phyloP scores from a whole-genome alignment of 2,113 vertebrate genomes.

The Rhipidura dahli region DNA sequence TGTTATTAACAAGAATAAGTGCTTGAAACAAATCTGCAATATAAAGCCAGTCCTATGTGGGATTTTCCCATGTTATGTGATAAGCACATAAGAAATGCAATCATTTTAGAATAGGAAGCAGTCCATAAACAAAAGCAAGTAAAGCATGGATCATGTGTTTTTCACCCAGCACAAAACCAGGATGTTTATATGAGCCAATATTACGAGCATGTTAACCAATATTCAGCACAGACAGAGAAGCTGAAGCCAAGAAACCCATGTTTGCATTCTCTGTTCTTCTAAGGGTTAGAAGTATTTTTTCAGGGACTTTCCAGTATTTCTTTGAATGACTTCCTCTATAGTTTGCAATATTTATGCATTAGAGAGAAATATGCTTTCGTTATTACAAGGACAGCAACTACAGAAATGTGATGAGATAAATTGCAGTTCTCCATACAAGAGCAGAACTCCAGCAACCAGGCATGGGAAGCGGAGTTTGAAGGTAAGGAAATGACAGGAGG shows the following conservation, averaged over 20 bases:
- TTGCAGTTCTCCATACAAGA: fast-evolving
- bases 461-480: neutral
- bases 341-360: neutral
- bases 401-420: neutral
- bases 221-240: neutral
- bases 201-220: neutral
- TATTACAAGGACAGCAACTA: neutral
- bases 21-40: neutral
- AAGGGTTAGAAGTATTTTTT: neutral
- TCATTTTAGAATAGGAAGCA: neutral
- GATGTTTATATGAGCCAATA: neutral
- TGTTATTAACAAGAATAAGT: neutral
- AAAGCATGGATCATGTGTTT: neutral
- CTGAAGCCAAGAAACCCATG: neutral
- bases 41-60: neutral
- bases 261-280: neutral
- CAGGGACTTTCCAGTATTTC: conserved; percentile 47
- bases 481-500: neutral
- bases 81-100: neutral
- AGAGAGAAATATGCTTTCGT: neutral
- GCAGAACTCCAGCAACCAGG: neutral
- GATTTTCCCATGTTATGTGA: neutral
- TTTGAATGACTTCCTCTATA: neutral
- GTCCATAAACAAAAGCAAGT: neutral
- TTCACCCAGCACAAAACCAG: neutral